Evolutionary conservation across 1,140 invertebrate genomes (phyloP).

Genomic region (Lutraria rhynchaena): DNA sequence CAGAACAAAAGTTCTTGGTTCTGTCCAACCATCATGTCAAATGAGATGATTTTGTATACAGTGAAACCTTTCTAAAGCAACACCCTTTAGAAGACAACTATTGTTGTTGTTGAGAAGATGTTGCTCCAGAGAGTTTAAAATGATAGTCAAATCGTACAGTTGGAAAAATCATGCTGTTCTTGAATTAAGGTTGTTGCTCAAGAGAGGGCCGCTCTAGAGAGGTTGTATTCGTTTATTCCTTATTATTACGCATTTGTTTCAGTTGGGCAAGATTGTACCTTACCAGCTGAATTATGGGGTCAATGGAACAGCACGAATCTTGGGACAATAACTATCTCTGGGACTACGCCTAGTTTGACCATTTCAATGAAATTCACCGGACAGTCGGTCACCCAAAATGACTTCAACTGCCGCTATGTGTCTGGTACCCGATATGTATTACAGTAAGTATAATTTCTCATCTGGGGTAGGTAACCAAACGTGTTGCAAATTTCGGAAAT

Average conservation of each 20-base stretch:
- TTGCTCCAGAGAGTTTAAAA: too few relatives aligned
- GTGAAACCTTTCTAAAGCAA: too few relatives aligned
- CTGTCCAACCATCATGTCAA: too few relatives aligned
- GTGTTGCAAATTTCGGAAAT: background rate
- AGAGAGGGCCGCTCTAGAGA: too few relatives aligned
- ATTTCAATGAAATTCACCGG: slow-evolving; percentile 8
- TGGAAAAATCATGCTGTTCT: too few relatives aligned
- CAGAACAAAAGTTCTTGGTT: too few relatives aligned
- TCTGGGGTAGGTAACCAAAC: background rate
- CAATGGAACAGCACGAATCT: slow-evolving; percentile 34
- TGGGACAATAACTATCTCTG: slow-evolving; percentile 12
- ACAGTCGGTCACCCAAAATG: slow-evolving; percentile 14
- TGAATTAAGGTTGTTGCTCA: too few relatives aligned
- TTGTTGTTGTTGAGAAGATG: too few relatives aligned
- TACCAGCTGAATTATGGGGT: slow-evolving; percentile 7
- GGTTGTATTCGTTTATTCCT: too few relatives aligned
- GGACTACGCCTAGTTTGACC: background rate
- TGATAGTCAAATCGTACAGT: too few relatives aligned
- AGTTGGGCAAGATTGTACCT: slow-evolving; percentile 24
- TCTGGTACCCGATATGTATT: slow-evolving; percentile 28
- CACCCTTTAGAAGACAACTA: too few relatives aligned
- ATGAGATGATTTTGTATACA: too few relatives aligned
- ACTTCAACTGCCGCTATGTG: slow-evolving; percentile 15
- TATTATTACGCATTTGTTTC: background rate
- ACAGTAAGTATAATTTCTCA: background rate